Evolutionary conservation across 1,140 invertebrate genomes (phyloP), one percentile per base, ranked within the genome.

Genomic region (Drosophila nannoptera): DNA sequence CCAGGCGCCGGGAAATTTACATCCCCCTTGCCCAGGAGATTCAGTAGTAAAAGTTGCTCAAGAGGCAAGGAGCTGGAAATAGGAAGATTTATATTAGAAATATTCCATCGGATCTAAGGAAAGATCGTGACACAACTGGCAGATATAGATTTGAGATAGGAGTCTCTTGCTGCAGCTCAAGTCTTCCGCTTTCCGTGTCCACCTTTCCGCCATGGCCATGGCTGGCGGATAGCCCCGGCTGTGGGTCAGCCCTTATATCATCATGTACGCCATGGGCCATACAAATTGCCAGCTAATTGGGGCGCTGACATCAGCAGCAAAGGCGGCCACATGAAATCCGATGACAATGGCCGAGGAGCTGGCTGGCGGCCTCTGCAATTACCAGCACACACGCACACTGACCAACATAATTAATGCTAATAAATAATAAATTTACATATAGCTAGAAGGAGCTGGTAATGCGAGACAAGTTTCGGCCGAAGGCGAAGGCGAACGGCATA

Each of bases 401-500:
- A 68, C 69, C 80, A 74, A 81, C 81, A 83, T 83, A 83, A 83
- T 83, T 86, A 86, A 86, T 83, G 80, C 67, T 83, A 83, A 83
- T 83, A 83, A 83, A 83, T 83, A 83, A 83, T 83, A 83, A 83
- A 83, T 83, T 83, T 83, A 84, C 80, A 83, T 83, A 83, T 65
- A 84, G 22, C 22, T 65, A 71, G 76, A 50, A 38, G 7, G 7
- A 16, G 40, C 40, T n/a, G 77, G 78, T 71, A 75, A 82, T 73
- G 62, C 63, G 73, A 64, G 76, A 74, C 64, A 75, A 66, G 69
- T 73, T 77, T 65, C 4, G 48, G 48, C 38, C 55, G 49, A 74
- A 78, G 83, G 78, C 73, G 72, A 74, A 78, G 83, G 78, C 73
- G 72, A 78, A 84, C 68, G 78, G 80, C 80, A 83, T 83, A 83